Conservation (phyloP, 2,113 vertebrate species). For the Phaetusa simplex region DNA sequence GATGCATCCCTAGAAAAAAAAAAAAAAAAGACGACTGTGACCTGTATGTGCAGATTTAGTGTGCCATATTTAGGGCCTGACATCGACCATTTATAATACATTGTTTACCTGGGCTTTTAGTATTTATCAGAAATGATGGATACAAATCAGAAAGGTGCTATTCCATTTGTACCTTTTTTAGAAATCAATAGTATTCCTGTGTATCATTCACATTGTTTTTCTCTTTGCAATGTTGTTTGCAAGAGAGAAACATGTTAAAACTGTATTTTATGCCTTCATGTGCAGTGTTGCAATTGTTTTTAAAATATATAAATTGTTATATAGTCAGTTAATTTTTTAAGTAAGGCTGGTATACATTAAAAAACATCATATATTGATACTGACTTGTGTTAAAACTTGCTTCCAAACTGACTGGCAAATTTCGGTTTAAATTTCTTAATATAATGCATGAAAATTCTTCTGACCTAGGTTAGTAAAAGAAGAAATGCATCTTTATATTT, state of each 20-base stretch:
- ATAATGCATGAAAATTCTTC: background rate
- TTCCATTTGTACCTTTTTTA: background rate
- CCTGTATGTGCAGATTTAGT: background rate
- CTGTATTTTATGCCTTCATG: background rate
- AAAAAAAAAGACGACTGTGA: background rate
- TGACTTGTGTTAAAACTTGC: background rate
- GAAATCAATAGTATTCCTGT: background rate
- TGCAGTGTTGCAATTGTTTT: background rate
- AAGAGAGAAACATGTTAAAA: background rate
- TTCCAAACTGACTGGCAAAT: background rate
- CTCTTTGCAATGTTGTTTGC: background rate
- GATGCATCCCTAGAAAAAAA: constrained; percentile 66
- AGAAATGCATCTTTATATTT: background rate
- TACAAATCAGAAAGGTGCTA: background rate
- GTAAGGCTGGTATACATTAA: background rate
- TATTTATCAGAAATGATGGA: background rate
- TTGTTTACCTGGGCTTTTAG: background rate
- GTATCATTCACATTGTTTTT: background rate
- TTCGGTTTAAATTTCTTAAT: background rate
- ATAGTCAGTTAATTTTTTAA: background rate
- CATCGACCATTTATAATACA: background rate
- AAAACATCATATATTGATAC: background rate
- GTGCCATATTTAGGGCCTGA: constrained; percentile 5
- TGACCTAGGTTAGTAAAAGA: background rate
- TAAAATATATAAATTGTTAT: background rate